Base-by-base conservation (phyloP, 2,113 vertebrate genomes). In the Mastomys coucha region DNA sequence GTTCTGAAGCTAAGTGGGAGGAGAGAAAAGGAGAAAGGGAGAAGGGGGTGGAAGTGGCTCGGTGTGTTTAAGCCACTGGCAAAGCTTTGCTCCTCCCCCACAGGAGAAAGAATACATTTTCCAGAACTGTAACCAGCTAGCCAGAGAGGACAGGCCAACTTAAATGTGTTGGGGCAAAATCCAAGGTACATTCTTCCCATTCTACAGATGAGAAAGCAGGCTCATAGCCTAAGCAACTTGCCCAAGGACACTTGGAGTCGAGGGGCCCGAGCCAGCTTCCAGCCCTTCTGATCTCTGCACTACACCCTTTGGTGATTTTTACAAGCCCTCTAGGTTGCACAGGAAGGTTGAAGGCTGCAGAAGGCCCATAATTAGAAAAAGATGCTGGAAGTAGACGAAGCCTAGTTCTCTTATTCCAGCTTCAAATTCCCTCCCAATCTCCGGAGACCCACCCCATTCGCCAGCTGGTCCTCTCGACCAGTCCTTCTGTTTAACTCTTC, bases 301-400 rank as follows among this genome's bases (percentile, higher is more conserved):
- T 45, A 5, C 0, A 12, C 36, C 63, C 78, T 92, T 77, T 58
- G 65, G 82, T 94, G 89, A 69, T 93, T 36, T 92, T 92, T n/a
- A 58, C 49, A 49, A 75, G 2, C 39, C 92, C 88, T 97, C 76
- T 89, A 96, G 92, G 94, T 97, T 91, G 88, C 88, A 85, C 88
- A 11, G 81, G 88, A 96, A 82, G 76, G 51, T 77, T 51, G 49
- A 5, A 20, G 51, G 8, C 84, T 73, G 33, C 33, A 19, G n/a
- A 73, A 19, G 31, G 49, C 45, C 88, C 60, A 10, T 96, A 96
- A 96, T 96, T 94, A 95, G 94, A 97, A 97, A 95, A 97, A 96
- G 97, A 97, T 97, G 96, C 85, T 96, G 72, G 56, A 84, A 97
- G 78, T 58, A 72, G 82, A 96, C 87, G 39, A 72, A 60, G 42